Evolutionary conservation across 1,140 invertebrate genomes (phyloP), one percentile per base, ranked within the genome.

Genomic region (Hypsibius dujardini): DNA sequence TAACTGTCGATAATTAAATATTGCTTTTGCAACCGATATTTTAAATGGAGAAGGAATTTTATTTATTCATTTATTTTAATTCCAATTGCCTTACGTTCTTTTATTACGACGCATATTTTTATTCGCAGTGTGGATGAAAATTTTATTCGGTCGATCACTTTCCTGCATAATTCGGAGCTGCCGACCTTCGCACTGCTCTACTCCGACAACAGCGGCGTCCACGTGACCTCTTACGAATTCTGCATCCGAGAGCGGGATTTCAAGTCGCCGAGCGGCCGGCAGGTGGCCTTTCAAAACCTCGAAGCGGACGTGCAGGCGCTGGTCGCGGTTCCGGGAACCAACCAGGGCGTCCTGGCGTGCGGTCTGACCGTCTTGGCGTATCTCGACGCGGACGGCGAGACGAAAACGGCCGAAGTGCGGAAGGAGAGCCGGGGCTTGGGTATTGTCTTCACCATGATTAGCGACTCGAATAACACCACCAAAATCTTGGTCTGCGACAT

Each of bases 271-370:
- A 7, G n/a, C 7, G n/a, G n/a, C n/a, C 7, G 50, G 7, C 7
- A 56, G n/a, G 50, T 56, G 50, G 50, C 7, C 7, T 56, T 7
- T 56, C 7, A 56, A n/a, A 56, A 56, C 50, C 7, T 56, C n/a
- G 50, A 56, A 56, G 50, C 50, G 7, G 50, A 56, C n/a, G n/a
- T 56, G 50, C 50, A 56, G n/a, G 50, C 50, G 50, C 50, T 56
- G 7, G 7, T 56, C 50, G 50, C 50, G 7, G 50, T 56, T 7
- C 50, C 50, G n/a, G 50, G 50, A 7, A 56, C 50, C 7, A 56
- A 56, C n/a, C 7, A 56, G n/a, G 50, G 50, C n/a, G 7, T 56
- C 7, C 7, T 56, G 50, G 50, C 7, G 7, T 56, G 50, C n/a
- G 50, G 50, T 7, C n/a, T 7, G 7, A 56, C 7, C 50, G n/a